Conservation (phyloP, 2,888 invertebrate genomes). For the Hecatera dysodea region DNA sequence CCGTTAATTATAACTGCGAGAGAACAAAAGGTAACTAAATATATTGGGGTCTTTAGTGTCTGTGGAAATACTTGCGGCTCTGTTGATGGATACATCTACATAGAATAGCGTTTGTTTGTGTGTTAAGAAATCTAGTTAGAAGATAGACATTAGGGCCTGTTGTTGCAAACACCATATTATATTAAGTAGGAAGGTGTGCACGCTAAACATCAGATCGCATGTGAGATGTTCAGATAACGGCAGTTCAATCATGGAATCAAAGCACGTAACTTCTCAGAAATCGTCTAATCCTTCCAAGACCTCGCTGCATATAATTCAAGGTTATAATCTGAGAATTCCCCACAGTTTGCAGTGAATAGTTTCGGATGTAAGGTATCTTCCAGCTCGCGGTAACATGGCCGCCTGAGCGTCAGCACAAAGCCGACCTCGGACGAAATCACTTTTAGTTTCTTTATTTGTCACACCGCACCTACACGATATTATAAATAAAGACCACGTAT, state of each 20-base stretch:
- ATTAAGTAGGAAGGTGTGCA: constrained; percentile 3
- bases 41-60: constrained; percentile 32
- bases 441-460: constrained; percentile 79
- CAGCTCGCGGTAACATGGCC: constrained; percentile 61
- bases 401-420: constrained; percentile 74
- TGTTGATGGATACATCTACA: constrained; percentile 10
- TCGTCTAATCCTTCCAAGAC: constrained; percentile 30
- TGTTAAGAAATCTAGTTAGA: constrained; percentile 11
- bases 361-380: constrained; percentile 56
- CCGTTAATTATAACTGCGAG: constrained; percentile 50
- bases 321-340: constrained; percentile 30
- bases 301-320: constrained; percentile 36
- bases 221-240: constrained; percentile 14
- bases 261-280: constrained; percentile 29
- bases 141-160: neutral
- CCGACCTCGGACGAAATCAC: constrained; percentile 77
- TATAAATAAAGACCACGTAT: constrained; percentile 71
- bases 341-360: constrained; percentile 36
- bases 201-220: constrained; percentile 16
- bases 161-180: neutral
- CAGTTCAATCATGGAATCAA: constrained; percentile 14
- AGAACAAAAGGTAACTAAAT: constrained; percentile 56
- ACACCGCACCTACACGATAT: constrained; percentile 74
- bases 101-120: constrained; percentile 9
- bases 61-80: constrained; percentile 20